These are phyloP conservation scores for Drosophila sp. DNA, from an alignment of 1,140 invertebrate genomes.

Conservation along the genomic window DNA sequence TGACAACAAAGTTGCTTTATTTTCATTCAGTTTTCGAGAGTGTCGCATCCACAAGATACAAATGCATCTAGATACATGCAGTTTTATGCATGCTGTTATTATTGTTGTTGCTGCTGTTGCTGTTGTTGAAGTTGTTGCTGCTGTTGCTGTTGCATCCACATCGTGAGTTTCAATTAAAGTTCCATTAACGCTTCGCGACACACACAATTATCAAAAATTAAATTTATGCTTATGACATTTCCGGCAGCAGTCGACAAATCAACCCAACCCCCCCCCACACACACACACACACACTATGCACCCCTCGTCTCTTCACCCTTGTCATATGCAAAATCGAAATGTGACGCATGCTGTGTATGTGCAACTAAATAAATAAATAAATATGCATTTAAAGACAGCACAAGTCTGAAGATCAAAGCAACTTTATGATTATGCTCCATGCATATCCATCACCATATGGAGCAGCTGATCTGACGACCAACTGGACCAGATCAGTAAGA, in stretches of 20 bases:
- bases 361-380: slow-evolving; percentile 57
- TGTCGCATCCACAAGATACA: slow-evolving; percentile 45
- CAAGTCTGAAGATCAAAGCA: slow-evolving; percentile 67
- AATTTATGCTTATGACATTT: slow-evolving; percentile 81
- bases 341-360: slow-evolving; percentile 29
- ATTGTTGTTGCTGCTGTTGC: neutral
- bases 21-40: slow-evolving; percentile 28
- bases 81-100: neutral
- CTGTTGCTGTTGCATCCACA: slow-evolving; percentile 9
- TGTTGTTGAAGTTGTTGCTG: neutral
- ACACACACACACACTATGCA: neutral
- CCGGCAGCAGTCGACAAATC: slow-evolving; percentile 52
- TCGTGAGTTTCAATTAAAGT: slow-evolving; percentile 78
- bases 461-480: slow-evolving; percentile 38
- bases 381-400: slow-evolving; percentile 72
- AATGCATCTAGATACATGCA: slow-evolving; percentile 40
- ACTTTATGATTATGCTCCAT: slow-evolving; percentile 72
- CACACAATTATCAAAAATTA: slow-evolving; percentile 81
- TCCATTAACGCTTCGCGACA: slow-evolving; percentile 80
- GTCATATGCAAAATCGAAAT: slow-evolving; percentile 56
- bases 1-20: slow-evolving; percentile 43
- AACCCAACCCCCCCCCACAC: neutral
- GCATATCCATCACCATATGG: slow-evolving; percentile 77
- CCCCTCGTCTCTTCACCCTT: neutral
- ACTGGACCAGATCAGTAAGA: slow-evolving; percentile 1